Evolutionary conservation across 2,797 vertebrate species (phyloP), one percentile per base, ranked within the genome.

Genomic region (Loriculus beryllinus): DNA sequence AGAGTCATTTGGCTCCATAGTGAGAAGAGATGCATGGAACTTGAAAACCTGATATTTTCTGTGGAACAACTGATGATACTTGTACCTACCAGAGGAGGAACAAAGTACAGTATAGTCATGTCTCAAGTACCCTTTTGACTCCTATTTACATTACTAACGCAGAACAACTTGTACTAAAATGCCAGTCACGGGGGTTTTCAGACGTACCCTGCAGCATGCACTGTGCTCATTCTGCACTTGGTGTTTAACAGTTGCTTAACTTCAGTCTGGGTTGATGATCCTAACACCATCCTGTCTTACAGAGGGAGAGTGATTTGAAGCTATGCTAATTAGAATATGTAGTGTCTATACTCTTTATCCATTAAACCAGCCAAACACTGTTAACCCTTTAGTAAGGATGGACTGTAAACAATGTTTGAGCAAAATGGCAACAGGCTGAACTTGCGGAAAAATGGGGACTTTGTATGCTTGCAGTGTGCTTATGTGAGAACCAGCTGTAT

Each of bases 401-500:
- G 20, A 94, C 54, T 81, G 52, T 84, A 90, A 77, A 70, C 59
- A 82, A 54, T 75, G 77, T 63, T 79, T 71, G 91, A 68, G 86
- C 80, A 62, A 92, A 83, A 88, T 5, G 15, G 76, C 82, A 68
- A 31, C 60, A n/a, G 0, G 9, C 39, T 82, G 75, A 79, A 52
- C 31, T 90, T 57, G 56, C 29, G 56, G 78, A 74, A 85, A 49
- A 64, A 16, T n/a, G 16, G 88, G 83, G 68, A 79, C 76, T 90
- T 96, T 35, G 47, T 81, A 28, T 89, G 88, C 70, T 90, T 96
- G 86, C 91, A 81, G 5, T 65, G 87, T 95, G 80, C 72, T 85
- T 56, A 28, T 78, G 22, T 70, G 71, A 86, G 75, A 81, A 80
- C 60, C 42, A 39, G 33, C 74, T 88, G 3, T 51, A n/a, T 51